Conservation (phyloP, 2,888 invertebrate genomes). For the Octonoba sinensis region DNA sequence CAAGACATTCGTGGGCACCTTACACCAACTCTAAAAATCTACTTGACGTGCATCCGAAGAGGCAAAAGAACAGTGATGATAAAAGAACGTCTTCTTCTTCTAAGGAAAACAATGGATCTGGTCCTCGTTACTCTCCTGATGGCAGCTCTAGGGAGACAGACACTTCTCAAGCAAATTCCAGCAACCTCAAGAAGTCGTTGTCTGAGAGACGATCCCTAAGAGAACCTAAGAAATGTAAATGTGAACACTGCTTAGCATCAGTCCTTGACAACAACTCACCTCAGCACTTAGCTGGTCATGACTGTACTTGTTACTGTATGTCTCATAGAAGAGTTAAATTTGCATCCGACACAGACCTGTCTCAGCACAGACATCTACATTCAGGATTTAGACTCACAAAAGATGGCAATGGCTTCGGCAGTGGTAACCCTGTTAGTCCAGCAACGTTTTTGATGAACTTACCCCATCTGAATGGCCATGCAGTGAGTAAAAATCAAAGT, state of each 20-base stretch:
- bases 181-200: slow-evolving; percentile 33
- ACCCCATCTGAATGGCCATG: slow-evolving; percentile 47
- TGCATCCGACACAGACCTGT: slow-evolving; percentile 55
- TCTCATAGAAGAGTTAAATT: slow-evolving; percentile 57
- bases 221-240: slow-evolving; percentile 59
- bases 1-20: slow-evolving; percentile 59
- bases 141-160: slow-evolving; percentile 46
- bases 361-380: slow-evolving; percentile 43
- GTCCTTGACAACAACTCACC: slow-evolving; percentile 20
- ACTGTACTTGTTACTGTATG: slow-evolving; percentile 49
- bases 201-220: slow-evolving; percentile 46
- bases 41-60: slow-evolving; percentile 7
- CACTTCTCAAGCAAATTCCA: background rate
- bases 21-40: slow-evolving; percentile 14
- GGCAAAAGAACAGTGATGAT: slow-evolving; percentile 8
- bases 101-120: slow-evolving; percentile 9
- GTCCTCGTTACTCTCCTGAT: slow-evolving; percentile 37
- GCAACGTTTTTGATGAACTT: slow-evolving; percentile 47
- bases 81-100: slow-evolving; percentile 20
- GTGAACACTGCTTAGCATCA: slow-evolving; percentile 45
- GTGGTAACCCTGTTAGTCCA: slow-evolving; percentile 34
- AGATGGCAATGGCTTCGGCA: slow-evolving; percentile 23
- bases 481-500: slow-evolving; percentile 14
- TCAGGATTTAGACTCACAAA: slow-evolving; percentile 18
- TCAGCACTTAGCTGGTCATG: slow-evolving; percentile 15